These are phyloP conservation scores for Eupleurogrammus muticus DNA, from an alignment of 2,797 vertebrate species.

Conservation along the genomic window DNA sequence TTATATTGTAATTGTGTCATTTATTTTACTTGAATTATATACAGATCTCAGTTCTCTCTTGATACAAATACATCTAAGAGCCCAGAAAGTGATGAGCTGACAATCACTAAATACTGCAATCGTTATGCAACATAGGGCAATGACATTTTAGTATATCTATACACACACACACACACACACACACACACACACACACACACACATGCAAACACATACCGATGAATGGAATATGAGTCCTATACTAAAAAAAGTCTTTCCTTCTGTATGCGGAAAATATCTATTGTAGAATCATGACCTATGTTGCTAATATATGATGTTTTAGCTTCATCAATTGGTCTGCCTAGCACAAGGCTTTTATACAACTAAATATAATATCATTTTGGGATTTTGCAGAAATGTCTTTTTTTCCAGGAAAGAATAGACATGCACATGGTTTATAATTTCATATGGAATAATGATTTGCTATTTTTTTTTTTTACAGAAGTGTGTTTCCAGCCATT, in stretches of 20 bases:
- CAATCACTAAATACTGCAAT: conserved; percentile 69
- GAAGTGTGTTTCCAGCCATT: background rate
- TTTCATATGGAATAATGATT: background rate
- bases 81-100: conserved; percentile 22
- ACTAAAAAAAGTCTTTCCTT: conserved; percentile 19
- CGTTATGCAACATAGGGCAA: conserved; percentile 70
- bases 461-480: background rate
- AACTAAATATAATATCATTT: background rate
- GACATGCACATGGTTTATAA: background rate
- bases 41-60: conserved; percentile 2
- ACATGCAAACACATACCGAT: conserved; percentile 26
- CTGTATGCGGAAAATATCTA: conserved; percentile 20
- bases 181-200: conserved; percentile 42
- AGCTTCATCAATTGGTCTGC: background rate
- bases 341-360: background rate
- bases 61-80: conserved; percentile 17
- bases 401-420: background rate
- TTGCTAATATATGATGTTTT: background rate
- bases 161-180: conserved; percentile 35
- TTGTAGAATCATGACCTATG: conserved; percentile 25
- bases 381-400: background rate
- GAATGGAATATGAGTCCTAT: conserved; percentile 46
- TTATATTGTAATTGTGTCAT: conserved; percentile 1
- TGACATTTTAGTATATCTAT: conserved; percentile 50
- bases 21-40: conserved; percentile 18